Base-by-base conservation (phyloP, 2,888 invertebrate species). In the Andrena praecox region DNA sequence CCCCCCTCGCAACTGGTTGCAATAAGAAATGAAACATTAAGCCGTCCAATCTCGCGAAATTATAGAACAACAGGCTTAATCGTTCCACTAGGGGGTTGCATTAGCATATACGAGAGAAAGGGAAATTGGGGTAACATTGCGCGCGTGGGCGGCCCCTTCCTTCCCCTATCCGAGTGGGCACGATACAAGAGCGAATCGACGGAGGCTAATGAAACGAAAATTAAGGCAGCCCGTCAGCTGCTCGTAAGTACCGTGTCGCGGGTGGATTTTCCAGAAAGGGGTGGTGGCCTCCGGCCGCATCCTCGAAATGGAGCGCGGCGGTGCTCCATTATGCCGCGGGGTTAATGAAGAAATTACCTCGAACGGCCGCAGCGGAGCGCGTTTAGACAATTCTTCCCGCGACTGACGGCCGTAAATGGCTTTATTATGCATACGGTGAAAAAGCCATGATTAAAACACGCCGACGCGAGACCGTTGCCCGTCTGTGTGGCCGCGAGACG, bases 181-280 rank as follows among this genome's bases (percentile, higher is more conserved):
- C 29, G 75, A 77, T 85, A 79, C 80, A 73, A 83, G 42, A 77
- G 74, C 64, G 82, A 69, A 73, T 79, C 79, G 77, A 66, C 62
- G 56, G 63, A n/a, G 84, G 88, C 86, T 87, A 90, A 90, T 90
- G 87, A 90, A 90, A 90, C 77, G 88, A 86, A 80, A 90, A 90
- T 90, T 89, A 90, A 90, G 89, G 80, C 72, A 75, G 64, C 35
- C 88, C 90, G 90, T 90, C 90, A 90, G 90, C 85, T 90, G 90
- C 67, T 80, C 78, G 80, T 80, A 89, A 90, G 86, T 85, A 68
- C 85, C 84, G 77, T 89, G 86, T 90, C 85, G 89, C 52, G 85
- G 81, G 81, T 82, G 75, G 82, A 84, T 87, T 85, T 80, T 59
- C 67, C 66, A 59, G 77, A 48, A 79, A 69, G 80, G 70, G 80